Conservation (phyloP, 2,113 vertebrate genomes). For the Mionectes macconnelli region DNA sequence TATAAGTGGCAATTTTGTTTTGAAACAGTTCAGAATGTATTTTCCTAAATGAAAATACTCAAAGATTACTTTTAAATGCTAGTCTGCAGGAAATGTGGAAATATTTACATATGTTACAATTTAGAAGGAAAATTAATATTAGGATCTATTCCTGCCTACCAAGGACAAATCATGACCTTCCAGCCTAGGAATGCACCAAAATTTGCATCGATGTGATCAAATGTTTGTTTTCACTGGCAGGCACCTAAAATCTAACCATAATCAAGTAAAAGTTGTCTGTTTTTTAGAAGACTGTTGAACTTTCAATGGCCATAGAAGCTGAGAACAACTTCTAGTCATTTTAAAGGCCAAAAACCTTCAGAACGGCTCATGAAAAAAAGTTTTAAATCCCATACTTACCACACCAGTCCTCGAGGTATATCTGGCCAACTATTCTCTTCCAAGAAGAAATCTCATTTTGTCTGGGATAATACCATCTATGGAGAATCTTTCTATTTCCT, state of each 20-base stretch:
- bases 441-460: neutral
- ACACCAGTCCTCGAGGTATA: neutral
- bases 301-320: neutral
- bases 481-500: neutral
- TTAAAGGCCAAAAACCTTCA: neutral
- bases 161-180: neutral
- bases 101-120: neutral
- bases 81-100: neutral
- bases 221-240: neutral
- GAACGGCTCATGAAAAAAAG: neutral
- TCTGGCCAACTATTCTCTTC: neutral
- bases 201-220: neutral
- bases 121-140: neutral
- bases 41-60: neutral
- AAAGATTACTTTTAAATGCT: neutral
- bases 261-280: neutral
- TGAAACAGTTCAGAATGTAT: neutral
- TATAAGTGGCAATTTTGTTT: conserved; percentile 4
- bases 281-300: neutral
- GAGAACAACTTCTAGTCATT: neutral
- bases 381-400: neutral
- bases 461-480: neutral
- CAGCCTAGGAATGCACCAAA: neutral
- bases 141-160: neutral
- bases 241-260: neutral